Conservation (phyloP, 2,113 vertebrate genomes). For the Prunella himalayana region DNA sequence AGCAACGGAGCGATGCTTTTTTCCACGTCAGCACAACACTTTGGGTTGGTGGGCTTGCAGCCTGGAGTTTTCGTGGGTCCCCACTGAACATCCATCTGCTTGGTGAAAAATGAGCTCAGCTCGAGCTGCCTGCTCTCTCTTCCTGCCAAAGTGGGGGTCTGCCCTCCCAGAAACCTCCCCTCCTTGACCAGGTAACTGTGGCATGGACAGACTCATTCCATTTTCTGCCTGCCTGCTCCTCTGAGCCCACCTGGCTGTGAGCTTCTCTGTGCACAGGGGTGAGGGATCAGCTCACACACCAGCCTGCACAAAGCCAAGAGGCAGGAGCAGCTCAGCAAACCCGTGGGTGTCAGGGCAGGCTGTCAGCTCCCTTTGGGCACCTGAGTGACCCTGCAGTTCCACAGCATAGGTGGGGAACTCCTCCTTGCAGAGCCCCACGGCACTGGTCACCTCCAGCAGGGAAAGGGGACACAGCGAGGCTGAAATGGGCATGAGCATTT, state of each 20-base stretch:
- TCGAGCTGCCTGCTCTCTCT: not conserved
- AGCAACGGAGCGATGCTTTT: not conserved
- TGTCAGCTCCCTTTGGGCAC: not conserved
- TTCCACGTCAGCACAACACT: not conserved
- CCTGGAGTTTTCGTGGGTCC: constrained; percentile 16
- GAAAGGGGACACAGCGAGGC: not conserved
- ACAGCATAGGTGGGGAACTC: not conserved
- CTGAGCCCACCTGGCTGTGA: not conserved
- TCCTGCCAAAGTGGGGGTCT: not conserved
- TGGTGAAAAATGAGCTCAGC: not conserved
- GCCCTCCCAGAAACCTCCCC: not conserved
- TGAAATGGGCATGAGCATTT: accelerated
- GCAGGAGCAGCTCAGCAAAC: not conserved
- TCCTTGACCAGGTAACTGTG: not conserved
- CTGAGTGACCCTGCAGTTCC: not conserved
- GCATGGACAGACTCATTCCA: not conserved
- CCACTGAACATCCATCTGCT: constrained; percentile 39
- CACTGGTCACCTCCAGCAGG: not conserved
- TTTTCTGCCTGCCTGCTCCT: not conserved
- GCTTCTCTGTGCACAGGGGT: accelerated
- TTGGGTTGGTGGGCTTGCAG: not conserved
- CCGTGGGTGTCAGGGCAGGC: not conserved
- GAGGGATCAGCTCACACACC: not conserved
- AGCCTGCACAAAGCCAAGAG: not conserved
- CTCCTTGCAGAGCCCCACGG: not conserved